Percentiles rank a stretch among this genome's conserved stretches.
These are phyloP conservation scores for Grammomys surdaster DNA, from an alignment of 2,113 vertebrate genomes.

Conservation along the genomic window DNA sequence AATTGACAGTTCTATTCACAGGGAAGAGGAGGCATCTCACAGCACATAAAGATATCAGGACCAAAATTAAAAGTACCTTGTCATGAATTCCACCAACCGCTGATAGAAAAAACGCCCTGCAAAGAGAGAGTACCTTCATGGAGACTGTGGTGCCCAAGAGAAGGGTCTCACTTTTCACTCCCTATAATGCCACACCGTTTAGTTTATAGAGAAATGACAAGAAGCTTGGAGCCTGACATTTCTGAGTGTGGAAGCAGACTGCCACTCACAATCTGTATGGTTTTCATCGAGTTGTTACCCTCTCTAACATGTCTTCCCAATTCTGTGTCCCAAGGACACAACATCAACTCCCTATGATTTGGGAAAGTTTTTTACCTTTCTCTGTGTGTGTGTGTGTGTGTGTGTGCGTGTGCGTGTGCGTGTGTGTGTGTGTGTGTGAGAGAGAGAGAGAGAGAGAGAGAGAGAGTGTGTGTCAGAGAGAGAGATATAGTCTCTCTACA, in stretches of 20 bases:
- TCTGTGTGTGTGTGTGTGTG: not conserved
- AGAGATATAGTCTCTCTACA: not conserved
- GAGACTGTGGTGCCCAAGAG: not conserved
- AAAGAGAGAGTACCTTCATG: slow-evolving; percentile 57
- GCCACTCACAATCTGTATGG: not conserved
- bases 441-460: no score
- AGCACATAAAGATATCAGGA: not conserved
- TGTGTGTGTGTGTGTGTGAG: no score
- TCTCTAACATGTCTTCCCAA: not conserved
- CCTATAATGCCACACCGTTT: not conserved
- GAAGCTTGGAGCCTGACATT: not conserved
- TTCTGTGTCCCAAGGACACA: not conserved
- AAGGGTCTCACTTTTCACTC: not conserved
- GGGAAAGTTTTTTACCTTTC: not conserved
- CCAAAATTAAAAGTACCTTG: slow-evolving; percentile 88
- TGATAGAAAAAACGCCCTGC: slow-evolving; percentile 97
- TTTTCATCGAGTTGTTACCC: not conserved
- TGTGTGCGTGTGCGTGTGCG: not conserved
- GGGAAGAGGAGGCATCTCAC: not conserved
- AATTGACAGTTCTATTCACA: not conserved
- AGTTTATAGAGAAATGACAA: not conserved
- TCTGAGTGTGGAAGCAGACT: not conserved
- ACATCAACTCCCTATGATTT: not conserved
- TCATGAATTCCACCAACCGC: slow-evolving; percentile 98
- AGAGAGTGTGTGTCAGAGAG: no score